Conservation (phyloP, 1,140 invertebrate species). For the Drosophila mauritiana region DNA sequence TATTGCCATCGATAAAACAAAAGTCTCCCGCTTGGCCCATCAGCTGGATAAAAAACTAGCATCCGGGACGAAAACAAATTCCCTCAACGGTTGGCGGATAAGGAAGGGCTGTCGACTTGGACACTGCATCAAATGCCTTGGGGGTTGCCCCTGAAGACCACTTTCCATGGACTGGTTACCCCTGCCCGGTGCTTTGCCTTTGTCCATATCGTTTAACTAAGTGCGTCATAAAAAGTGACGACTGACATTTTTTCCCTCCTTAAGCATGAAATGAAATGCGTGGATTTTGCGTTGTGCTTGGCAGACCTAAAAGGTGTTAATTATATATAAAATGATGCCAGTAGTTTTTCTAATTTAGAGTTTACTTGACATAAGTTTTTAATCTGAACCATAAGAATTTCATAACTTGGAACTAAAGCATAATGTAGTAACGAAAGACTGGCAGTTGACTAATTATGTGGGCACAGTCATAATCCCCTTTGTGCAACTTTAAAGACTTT, state of each 20-base stretch:
- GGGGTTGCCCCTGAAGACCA: slow-evolving; percentile 43
- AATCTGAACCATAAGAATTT: too few relatives aligned
- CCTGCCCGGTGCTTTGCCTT: slow-evolving; percentile 6
- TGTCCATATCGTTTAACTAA: slow-evolving; percentile 66
- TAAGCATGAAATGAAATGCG: background rate
- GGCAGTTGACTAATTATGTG: slow-evolving; percentile 34
- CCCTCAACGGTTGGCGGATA: slow-evolving; percentile 47
- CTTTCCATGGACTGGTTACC: slow-evolving; percentile 12
- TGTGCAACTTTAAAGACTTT: slow-evolving; percentile 50
- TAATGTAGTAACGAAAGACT: background rate
- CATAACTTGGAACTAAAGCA: too few relatives aligned
- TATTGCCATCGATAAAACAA: slow-evolving; percentile 77
- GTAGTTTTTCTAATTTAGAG: too few relatives aligned
- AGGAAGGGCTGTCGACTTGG: slow-evolving; percentile 52
- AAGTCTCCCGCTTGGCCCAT: slow-evolving; percentile 57
- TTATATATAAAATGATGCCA: too few relatives aligned
- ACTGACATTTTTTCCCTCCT: background rate
- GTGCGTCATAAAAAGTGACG: slow-evolving; percentile 63
- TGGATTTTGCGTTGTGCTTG: background rate
- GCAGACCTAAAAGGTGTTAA: too few relatives aligned
- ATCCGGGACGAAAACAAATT: slow-evolving; percentile 32
- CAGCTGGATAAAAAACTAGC: slow-evolving; percentile 49
- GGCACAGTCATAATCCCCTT: slow-evolving; percentile 37
- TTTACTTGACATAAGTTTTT: too few relatives aligned
- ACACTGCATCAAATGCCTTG: slow-evolving; percentile 33